Evolutionary conservation across 30 jellyfish, hydroid and myxozoan species (phyloP).

Genomic region (Sanderia malayensis): DNA sequence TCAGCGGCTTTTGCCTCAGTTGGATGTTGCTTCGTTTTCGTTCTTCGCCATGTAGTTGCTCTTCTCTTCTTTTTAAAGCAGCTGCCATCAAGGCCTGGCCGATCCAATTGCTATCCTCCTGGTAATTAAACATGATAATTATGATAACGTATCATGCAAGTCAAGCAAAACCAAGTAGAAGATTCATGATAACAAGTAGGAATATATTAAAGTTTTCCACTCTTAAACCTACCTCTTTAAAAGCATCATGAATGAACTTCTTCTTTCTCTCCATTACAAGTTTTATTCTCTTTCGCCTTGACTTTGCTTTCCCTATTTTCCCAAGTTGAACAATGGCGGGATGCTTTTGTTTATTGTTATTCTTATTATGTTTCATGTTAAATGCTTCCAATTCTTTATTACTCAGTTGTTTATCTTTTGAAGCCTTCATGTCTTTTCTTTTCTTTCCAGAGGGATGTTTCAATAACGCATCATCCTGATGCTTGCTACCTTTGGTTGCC

Average conservation of each 20-base stretch:
- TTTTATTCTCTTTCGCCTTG: constrained; percentile 53
- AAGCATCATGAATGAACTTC: not conserved
- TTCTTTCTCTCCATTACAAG: constrained; percentile 40
- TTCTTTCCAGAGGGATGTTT: not conserved
- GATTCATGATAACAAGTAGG: too few species aligned
- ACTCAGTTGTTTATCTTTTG: not conserved
- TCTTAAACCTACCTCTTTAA: not conserved
- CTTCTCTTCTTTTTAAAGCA: constrained; percentile 16
- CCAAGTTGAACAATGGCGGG: constrained; percentile 30
- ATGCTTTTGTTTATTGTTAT: not conserved
- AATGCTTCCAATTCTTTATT: not conserved
- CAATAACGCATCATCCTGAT: not conserved
- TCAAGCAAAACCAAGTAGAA: too few species aligned
- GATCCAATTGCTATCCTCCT: not conserved
- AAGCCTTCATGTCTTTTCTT: not conserved
- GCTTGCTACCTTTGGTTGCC: not conserved
- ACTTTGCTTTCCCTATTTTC: constrained; percentile 56
- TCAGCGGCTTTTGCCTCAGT: constrained; percentile 38
- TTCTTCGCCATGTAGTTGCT: not conserved
- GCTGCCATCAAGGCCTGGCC: constrained; percentile 34
- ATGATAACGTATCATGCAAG: too few species aligned
- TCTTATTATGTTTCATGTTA: not conserved
- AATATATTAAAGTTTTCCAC: too few species aligned
- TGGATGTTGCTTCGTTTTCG: constrained; percentile 20
- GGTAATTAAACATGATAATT: too few species aligned